These are phyloP conservation scores for Mylabris sibirica DNA, from an alignment of 2,888 invertebrate genomes.

Conservation along the genomic window DNA sequence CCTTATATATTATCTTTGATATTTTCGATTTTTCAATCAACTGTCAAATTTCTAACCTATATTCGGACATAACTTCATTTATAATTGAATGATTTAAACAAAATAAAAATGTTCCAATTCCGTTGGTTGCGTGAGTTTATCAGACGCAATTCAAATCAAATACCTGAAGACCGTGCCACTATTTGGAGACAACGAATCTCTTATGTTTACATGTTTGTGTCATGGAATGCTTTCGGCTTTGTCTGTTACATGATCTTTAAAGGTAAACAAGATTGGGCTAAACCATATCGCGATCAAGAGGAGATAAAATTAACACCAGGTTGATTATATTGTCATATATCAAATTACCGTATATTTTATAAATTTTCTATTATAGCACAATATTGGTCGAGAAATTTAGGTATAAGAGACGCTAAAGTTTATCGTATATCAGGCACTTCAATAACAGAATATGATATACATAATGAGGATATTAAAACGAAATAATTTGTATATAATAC, in stretches of 20 bases:
- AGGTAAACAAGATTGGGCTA: constrained; percentile 74
- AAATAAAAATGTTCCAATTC: constrained; percentile 56
- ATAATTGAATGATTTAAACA: neutral
- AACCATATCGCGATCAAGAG: constrained; percentile 69
- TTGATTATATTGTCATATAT: constrained; percentile 49
- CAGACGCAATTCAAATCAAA: constrained; percentile 63
- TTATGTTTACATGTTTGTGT: constrained; percentile 69
- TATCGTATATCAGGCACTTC: constrained; percentile 64
- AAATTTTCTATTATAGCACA: constrained; percentile 59
- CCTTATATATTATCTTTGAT: no score
- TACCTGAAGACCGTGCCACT: constrained; percentile 64
- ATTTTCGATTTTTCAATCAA: no score
- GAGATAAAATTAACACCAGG: constrained; percentile 68
- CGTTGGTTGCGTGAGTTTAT: constrained; percentile 64
- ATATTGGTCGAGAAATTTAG: constrained; percentile 67
- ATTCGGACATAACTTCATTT: constrained; percentile 15
- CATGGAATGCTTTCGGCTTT: constrained; percentile 77
- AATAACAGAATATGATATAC: no score
- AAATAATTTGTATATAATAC: no score
- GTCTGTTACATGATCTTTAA: constrained; percentile 67
- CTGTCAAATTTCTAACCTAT: no score
- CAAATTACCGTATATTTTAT: constrained; percentile 10
- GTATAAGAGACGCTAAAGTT: constrained; percentile 67
- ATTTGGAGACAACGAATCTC: constrained; percentile 71
- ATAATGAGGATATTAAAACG: no score